These are phyloP conservation scores for Ditula angustiorana DNA, from an alignment of 2,888 invertebrate genomes.

Conservation along the genomic window DNA sequence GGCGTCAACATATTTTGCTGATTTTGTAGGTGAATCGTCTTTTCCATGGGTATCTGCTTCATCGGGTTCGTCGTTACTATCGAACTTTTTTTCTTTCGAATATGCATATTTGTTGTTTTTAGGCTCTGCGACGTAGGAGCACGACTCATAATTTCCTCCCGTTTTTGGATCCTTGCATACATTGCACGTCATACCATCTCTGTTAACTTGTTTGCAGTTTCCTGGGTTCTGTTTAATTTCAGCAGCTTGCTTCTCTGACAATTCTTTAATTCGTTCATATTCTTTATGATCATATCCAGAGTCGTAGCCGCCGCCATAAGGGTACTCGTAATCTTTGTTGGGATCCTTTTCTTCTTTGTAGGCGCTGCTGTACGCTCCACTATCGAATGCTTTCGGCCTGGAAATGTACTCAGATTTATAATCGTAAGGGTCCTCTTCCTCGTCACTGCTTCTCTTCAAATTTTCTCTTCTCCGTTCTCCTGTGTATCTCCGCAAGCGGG, in stretches of 20 bases:
- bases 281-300: slow-evolving; percentile 83
- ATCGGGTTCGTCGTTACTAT: slow-evolving; percentile 85
- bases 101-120: slow-evolving; percentile 89
- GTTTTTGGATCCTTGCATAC: slow-evolving; percentile 91
- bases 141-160: slow-evolving; percentile 91
- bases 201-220: slow-evolving; percentile 87
- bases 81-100: slow-evolving; percentile 87
- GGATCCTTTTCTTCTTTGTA: slow-evolving; percentile 74
- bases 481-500: slow-evolving; percentile 80
- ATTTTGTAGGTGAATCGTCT: slow-evolving; percentile 63
- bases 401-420: slow-evolving; percentile 79
- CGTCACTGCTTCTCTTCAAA: slow-evolving; percentile 62
- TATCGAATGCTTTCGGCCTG: slow-evolving; percentile 82
- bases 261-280: slow-evolving; percentile 84
- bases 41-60: slow-evolving; percentile 76
- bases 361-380: slow-evolving; percentile 74
- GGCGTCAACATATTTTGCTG: slow-evolving; percentile 65
- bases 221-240: slow-evolving; percentile 87
- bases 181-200: slow-evolving; percentile 89
- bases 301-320: slow-evolving; percentile 72
- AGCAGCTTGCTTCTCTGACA: slow-evolving; percentile 87
- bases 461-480: slow-evolving; percentile 75
- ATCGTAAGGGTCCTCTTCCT: slow-evolving; percentile 81
- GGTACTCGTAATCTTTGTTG: slow-evolving; percentile 77
- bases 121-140: slow-evolving; percentile 91